phyloP scores from a whole-genome alignment of 2,888 invertebrate species.

The Neuroscelio doddi region DNA sequence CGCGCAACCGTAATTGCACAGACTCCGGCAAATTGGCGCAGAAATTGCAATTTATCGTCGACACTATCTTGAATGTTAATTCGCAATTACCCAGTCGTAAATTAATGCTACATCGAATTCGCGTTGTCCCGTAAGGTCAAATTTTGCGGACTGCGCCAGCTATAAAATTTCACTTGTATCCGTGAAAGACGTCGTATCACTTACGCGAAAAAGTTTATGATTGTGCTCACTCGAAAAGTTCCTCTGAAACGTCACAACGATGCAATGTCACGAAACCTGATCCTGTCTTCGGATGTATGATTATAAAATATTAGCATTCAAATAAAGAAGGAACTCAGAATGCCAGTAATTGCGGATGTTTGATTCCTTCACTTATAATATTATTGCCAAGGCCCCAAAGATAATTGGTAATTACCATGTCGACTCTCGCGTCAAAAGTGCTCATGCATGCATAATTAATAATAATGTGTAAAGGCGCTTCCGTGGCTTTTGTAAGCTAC shows the following conservation, averaged over 20 bases:
- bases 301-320: background rate
- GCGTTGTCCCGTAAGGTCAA: slow-evolving; percentile 4
- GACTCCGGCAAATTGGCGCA: slow-evolving; percentile 20
- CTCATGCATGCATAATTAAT: slow-evolving; percentile 30
- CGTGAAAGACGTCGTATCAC: no score
- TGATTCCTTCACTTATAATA: background rate
- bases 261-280: background rate
- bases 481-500: slow-evolving; percentile 10
- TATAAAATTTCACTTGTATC: slow-evolving; percentile 5
- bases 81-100: slow-evolving; percentile 6
- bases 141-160: slow-evolving; percentile 1
- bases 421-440: slow-evolving; percentile 31
- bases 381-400: slow-evolving; percentile 23
- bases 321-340: background rate
- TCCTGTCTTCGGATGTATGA: background rate
- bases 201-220: no score
- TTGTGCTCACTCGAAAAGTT: background rate
- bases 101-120: slow-evolving; percentile 9
- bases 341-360: background rate
- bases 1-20: slow-evolving; percentile 16
- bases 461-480: slow-evolving; percentile 14
- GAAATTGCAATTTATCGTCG: slow-evolving; percentile 20
- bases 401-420: slow-evolving; percentile 38
- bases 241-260: background rate
- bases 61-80: slow-evolving; percentile 14